Evolutionary conservation across 2,113 vertebrate genomes (phyloP), one percentile per base, ranked within the genome.

Genomic region (Vulpes ferrilata): DNA sequence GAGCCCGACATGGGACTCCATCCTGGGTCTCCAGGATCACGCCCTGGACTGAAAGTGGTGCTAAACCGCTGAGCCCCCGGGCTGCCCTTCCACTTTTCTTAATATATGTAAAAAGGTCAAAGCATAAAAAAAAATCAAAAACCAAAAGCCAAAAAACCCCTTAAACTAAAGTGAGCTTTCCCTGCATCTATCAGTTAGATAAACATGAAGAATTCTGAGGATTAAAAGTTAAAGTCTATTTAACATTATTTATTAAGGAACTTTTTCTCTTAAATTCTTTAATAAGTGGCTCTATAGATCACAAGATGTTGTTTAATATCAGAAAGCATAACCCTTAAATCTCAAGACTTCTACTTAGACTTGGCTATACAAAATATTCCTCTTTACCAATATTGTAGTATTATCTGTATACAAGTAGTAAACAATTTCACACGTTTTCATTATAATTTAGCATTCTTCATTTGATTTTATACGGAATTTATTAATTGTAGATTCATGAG

Each of bases 401-500:
- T 59, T 85, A 27, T 85, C 64, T 91, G 6, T n/a, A 20, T 65
- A 69, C 4, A 87, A 60, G 78, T 69, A 71, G 11, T 27, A 90
- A 53, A 94, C 1, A 38, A 43, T 35, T 91, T 38, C 38, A 25
- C 27, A 65, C 59, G 64, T 74, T 83, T 64, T 57, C 92, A 55
- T 94, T 93, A 32, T 88, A 92, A 32, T 76, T 64, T 86, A 82
- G 53, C 2, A 51, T 80, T 73, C 12, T 82, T 92, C 17, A 27
- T 79, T 93, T 94, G 84, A 55, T 87, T 97, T 94, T 87, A 65
- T 20, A 53, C 19, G 74, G 25, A 80, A 87, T 87, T 86, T 92
- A 93, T 92, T 80, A 57, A 74, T 53, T 96, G 3, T 30, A 95
- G 78, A 55, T 71, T 97, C 35, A 30, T 53, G 15, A 78, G 32